These are phyloP conservation scores for Hestina assimilis DNA, from an alignment of 1,140 invertebrate species.

Conservation along the genomic window DNA sequence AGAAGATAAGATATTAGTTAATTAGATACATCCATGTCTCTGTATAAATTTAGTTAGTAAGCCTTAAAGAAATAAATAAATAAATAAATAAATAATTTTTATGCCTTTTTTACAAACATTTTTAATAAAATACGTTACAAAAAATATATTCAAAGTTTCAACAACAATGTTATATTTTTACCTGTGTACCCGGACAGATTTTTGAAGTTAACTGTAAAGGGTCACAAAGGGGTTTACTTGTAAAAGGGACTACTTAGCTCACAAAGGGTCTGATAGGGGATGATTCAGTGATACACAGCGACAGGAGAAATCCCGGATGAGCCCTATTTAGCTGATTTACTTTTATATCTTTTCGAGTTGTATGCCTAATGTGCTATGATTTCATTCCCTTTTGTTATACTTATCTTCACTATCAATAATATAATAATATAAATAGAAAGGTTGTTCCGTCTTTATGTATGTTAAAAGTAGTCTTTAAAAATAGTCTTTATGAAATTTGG, in stretches of 20 bases:
- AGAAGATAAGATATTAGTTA: too few relatives aligned
- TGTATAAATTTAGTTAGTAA: too few relatives aligned
- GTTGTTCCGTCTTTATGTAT: too few relatives aligned
- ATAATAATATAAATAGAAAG: too few relatives aligned
- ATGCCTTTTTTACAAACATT: too few relatives aligned
- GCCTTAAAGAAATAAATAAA: too few relatives aligned
- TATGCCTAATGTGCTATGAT: constrained; percentile 19
- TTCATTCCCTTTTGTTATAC: constrained; percentile 1
- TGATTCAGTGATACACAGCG: constrained; percentile 50
- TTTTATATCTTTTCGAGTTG: constrained; percentile 28
- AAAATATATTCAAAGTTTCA: too few relatives aligned
- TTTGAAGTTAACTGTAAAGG: constrained; percentile 47
- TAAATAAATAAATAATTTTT: too few relatives aligned
- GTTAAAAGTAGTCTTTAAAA: too few relatives aligned
- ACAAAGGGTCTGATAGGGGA: constrained; percentile 56
- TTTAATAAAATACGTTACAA: too few relatives aligned
- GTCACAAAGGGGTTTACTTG: constrained; percentile 50
- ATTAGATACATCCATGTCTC: too few relatives aligned
- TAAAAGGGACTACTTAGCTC: constrained; percentile 49
- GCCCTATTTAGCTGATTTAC: constrained; percentile 44
- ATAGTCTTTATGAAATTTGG: too few relatives aligned
- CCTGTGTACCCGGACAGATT: constrained; percentile 26
- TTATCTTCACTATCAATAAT: background rate
- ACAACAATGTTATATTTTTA: constrained; percentile 6
- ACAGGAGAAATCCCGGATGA: constrained; percentile 52